Evolutionary conservation across 2,797 vertebrate genomes (phyloP).

Genomic region (Sebastes steindachneri): DNA sequence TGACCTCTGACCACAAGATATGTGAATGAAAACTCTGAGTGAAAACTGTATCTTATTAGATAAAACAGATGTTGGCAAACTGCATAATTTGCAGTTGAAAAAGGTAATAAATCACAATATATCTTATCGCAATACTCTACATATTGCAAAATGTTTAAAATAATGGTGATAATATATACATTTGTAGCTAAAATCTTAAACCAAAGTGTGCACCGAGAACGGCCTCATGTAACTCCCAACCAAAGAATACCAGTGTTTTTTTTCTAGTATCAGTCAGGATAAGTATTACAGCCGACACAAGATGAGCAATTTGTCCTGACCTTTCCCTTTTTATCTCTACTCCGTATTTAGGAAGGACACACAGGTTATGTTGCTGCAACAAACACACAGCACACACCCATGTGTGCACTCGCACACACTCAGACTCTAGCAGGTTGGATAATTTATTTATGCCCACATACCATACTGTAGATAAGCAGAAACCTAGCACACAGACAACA

Average conservation of each 20-base stretch:
- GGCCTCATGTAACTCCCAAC: not conserved
- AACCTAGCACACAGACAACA: constrained; percentile 2
- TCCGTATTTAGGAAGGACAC: constrained; percentile 47
- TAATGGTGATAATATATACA: too few species aligned
- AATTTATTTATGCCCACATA: constrained; percentile 57
- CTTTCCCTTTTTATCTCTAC: constrained; percentile 38
- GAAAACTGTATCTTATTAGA: too few species aligned
- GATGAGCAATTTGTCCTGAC: constrained; percentile 17
- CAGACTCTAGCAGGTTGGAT: not conserved
- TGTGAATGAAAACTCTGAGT: too few species aligned
- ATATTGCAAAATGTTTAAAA: too few species aligned
- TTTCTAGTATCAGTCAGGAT: not conserved
- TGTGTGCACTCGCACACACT: not conserved
- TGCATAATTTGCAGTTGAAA: too few species aligned
- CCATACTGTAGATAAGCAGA: constrained; percentile 21
- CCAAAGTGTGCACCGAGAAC: not conserved
- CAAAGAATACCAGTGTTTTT: not conserved
- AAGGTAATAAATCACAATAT: too few species aligned
- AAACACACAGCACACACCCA: constrained; percentile 22
- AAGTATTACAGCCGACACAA: constrained; percentile 7
- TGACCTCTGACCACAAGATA: too few species aligned
- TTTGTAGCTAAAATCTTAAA: not conserved
- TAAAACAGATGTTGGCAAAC: too few species aligned
- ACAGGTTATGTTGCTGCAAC: constrained; percentile 53
- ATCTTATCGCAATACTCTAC: too few species aligned